Conservation (phyloP, 2,888 invertebrate genomes). For the Stenoptilia bipunctidactyla region DNA sequence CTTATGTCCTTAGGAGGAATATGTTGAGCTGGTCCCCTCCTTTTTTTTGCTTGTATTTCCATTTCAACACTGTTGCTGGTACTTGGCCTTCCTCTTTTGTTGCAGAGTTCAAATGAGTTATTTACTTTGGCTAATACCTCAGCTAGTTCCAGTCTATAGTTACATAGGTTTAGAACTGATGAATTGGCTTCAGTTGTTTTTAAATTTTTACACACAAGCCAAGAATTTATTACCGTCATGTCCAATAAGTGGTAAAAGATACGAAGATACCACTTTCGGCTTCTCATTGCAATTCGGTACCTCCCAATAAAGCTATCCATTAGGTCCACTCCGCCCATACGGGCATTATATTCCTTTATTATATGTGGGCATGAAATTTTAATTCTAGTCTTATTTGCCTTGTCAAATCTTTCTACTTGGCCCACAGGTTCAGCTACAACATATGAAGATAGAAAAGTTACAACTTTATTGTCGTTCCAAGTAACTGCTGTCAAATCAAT, state of each 20-base stretch:
- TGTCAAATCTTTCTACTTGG: constrained; percentile 21
- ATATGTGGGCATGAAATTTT: constrained; percentile 20
- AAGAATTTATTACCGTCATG: constrained; percentile 27
- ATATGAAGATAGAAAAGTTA: constrained; percentile 25
- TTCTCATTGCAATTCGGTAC: no score
- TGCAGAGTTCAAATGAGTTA: constrained; percentile 23
- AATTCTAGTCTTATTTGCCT: constrained; percentile 16
- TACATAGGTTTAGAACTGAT: constrained; percentile 21
- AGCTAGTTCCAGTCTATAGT: constrained; percentile 27
- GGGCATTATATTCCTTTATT: constrained; percentile 27
- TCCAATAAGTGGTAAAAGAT: constrained; percentile 30
- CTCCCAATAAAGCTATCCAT: no score
- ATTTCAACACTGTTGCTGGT: constrained; percentile 24
- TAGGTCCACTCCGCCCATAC: constrained; percentile 32
- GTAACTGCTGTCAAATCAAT: constrained; percentile 22
- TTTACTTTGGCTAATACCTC: constrained; percentile 24
- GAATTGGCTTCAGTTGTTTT: constrained; percentile 16
- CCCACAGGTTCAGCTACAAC: constrained; percentile 22
- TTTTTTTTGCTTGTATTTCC: constrained; percentile 24
- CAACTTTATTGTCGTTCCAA: constrained; percentile 28
- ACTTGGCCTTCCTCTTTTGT: constrained; percentile 24
- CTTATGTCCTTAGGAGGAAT: constrained; percentile 24
- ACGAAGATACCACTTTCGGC: no score
- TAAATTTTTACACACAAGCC: constrained; percentile 23
- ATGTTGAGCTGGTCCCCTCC: constrained; percentile 22